phyloP scores from a whole-genome alignment of 1,140 invertebrate species.

The Lycorma delicatula region DNA sequence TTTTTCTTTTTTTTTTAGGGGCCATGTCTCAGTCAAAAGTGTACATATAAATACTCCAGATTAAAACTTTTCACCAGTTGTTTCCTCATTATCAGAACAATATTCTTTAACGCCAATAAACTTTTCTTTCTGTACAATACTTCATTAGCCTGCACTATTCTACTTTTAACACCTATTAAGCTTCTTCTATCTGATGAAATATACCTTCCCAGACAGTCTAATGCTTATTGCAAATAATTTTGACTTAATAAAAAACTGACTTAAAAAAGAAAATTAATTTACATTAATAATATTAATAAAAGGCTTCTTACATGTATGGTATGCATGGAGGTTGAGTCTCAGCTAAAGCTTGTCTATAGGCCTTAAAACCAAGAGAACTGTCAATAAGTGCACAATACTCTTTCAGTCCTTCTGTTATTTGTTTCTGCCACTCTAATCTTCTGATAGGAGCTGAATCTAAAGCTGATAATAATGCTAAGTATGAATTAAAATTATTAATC shows the following conservation, averaged over 20 bases:
- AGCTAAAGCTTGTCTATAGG: slow-evolving; percentile 86
- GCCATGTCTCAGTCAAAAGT: too few species aligned
- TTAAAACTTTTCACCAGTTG: too few species aligned
- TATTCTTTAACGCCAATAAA: too few species aligned
- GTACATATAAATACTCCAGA: too few species aligned
- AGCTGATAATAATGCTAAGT: slow-evolving; percentile 90
- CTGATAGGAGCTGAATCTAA: slow-evolving; percentile 93
- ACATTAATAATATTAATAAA: too few species aligned
- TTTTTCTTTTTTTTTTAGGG: too few species aligned
- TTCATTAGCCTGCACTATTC: too few species aligned
- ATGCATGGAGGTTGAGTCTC: slow-evolving; percentile 95
- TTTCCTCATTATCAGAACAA: too few species aligned
- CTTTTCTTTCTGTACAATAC: too few species aligned
- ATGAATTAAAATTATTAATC: slow-evolving; percentile 98
- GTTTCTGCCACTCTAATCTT: slow-evolving; percentile 89
- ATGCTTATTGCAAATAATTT: neutral
- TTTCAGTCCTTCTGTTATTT: slow-evolving; percentile 84
- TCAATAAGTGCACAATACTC: slow-evolving; percentile 94
- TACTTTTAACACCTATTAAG: too few species aligned
- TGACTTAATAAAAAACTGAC: neutral
- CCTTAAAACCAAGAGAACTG: slow-evolving; percentile 89
- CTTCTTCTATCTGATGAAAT: slow-evolving; percentile 11
- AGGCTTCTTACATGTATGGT: slow-evolving; percentile 84
- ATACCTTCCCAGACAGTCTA: neutral
- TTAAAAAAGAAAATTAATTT: neutral